Evolutionary conservation across 2,888 invertebrate genomes (phyloP).

Genomic region (Agonopterix arenella): DNA sequence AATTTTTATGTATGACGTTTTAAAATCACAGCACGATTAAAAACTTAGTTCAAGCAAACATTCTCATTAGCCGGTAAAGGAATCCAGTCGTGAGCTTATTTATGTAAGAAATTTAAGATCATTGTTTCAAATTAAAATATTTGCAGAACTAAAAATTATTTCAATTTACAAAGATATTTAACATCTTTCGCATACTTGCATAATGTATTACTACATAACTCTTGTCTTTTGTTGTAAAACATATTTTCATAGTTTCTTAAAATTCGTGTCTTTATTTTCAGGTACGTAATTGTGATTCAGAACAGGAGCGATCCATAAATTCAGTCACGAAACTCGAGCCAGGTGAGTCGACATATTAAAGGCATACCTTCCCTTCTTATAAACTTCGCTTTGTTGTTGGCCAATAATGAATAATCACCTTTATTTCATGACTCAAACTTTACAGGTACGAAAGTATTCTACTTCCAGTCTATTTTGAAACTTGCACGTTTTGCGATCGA

Average conservation of each 20-base stretch:
- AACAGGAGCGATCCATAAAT: conserved; percentile 2
- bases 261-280: not conserved
- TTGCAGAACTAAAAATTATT: too few species aligned
- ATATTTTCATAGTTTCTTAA: not conserved
- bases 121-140: too few species aligned
- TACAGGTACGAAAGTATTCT: not conserved
- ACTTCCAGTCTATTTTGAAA: conserved; percentile 8
- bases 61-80: too few species aligned
- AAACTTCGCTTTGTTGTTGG: not conserved
- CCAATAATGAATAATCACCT: conserved; percentile 9
- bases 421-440: conserved; percentile 5
- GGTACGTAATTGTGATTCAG: conserved; percentile 2
- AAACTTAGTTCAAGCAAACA: too few species aligned
- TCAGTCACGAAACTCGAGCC: not conserved
- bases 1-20: too few species aligned
- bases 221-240: not conserved
- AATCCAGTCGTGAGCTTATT: too few species aligned
- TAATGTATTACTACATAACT: too few species aligned
- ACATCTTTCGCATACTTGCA: too few species aligned
- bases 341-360: conserved; percentile 2
- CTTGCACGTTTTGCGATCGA: conserved; percentile 3
- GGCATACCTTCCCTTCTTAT: not conserved
- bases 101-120: too few species aligned
- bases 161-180: too few species aligned
- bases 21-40: too few species aligned